Percentiles rank a stretch among this genome's conserved stretches.
phyloP scores from a whole-genome alignment of 2,797 vertebrate species.

The Danio kyathit region DNA sequence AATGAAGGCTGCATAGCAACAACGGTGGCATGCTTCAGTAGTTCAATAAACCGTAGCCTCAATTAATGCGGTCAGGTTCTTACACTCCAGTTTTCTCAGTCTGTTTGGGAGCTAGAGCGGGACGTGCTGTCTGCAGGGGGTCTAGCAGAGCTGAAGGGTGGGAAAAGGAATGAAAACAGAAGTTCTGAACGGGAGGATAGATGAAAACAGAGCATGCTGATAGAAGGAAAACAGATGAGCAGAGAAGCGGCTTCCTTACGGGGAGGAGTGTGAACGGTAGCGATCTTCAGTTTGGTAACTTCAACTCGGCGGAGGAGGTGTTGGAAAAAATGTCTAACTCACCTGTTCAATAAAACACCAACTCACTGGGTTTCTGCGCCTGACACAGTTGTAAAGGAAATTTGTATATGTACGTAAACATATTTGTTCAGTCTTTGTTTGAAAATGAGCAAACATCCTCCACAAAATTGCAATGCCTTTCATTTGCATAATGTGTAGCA shows the following conservation, averaged over 20 bases:
- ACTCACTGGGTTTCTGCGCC: background rate
- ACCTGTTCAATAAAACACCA: conserved; percentile 25
- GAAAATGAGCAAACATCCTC: background rate
- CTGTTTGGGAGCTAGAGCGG: conserved; percentile 38
- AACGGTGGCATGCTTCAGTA: conserved; percentile 22
- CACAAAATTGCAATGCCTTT: background rate
- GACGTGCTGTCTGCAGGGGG: background rate
- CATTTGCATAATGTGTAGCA: background rate
- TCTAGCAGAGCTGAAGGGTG: conserved; percentile 6
- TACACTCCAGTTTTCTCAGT: conserved; percentile 24
- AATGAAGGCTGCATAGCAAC: conserved; percentile 28
- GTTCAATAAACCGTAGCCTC: conserved; percentile 5
- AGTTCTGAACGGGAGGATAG: conserved; percentile 1
- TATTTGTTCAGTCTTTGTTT: background rate
- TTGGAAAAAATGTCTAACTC: conserved; percentile 8
- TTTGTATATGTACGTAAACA: background rate
- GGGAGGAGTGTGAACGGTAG: conserved; percentile 27
- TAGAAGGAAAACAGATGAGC: conserved; percentile 43
- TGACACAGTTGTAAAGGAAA: background rate
- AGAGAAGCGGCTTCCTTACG: conserved; percentile 31
- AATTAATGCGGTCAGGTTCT: conserved; percentile 19
- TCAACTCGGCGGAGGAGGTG: conserved; percentile 30
- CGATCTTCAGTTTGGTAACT: background rate
- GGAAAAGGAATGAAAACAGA: conserved; percentile 34
- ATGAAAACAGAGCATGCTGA: conserved; percentile 5